Conservation (phyloP, 1,140 invertebrate genomes). For the Oreohelix idahoensis region DNA sequence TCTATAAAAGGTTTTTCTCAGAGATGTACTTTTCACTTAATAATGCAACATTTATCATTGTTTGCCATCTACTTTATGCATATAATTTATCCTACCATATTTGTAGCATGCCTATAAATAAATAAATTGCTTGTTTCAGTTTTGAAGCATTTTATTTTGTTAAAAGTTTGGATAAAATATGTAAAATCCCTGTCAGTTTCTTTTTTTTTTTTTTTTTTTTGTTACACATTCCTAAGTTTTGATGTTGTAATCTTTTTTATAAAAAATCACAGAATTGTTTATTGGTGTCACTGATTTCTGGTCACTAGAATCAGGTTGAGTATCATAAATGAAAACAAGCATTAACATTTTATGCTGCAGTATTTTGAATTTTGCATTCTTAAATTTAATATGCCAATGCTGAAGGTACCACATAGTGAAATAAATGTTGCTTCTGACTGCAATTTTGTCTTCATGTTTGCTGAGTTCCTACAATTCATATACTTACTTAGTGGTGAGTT, state of each 20-base stretch:
- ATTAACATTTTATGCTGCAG: background rate
- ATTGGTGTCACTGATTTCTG: background rate
- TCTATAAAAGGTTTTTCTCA: too few species aligned
- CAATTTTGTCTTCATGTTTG: background rate
- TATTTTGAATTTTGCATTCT: background rate
- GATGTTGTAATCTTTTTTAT: background rate
- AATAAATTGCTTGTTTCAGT: background rate
- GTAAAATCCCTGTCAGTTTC: background rate
- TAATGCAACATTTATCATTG: background rate
- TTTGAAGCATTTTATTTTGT: background rate
- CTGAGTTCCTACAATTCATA: too few species aligned
- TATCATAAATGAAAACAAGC: background rate
- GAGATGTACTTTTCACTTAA: too few species aligned
- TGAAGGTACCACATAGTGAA: background rate
- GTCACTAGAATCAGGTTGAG: background rate
- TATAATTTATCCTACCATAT: background rate
- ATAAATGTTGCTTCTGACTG: slow-evolving; percentile 1
- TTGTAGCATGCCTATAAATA: background rate
- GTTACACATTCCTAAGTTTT: background rate
- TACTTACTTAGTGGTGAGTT: too few species aligned
- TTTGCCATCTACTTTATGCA: background rate
- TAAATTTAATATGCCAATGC: background rate
- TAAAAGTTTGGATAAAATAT: background rate
- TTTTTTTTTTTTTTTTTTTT: background rate
- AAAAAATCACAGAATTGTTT: background rate